Conservation (phyloP, 2,797 vertebrate species). For the Lophotriccus pileatus region DNA sequence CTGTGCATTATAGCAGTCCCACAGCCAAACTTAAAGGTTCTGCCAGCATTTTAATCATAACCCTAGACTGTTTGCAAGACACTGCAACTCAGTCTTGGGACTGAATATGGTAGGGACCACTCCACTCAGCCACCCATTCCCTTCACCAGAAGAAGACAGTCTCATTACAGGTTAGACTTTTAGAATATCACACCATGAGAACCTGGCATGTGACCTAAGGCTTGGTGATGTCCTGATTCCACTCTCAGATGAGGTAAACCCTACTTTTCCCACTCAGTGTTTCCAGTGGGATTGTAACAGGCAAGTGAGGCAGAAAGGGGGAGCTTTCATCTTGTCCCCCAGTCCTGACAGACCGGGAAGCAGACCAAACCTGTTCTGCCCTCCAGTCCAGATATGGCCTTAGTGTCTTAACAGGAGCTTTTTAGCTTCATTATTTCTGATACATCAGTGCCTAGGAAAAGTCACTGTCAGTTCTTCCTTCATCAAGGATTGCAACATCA, state of each 20-base stretch:
- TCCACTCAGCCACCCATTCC: not conserved
- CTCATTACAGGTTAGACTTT: not conserved
- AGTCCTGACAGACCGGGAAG: not conserved
- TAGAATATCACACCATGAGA: fast-evolving
- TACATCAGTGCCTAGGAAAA: fast-evolving
- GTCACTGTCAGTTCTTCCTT: not conserved
- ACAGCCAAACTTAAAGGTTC: not conserved
- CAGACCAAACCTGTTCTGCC: not conserved
- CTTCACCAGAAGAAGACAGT: constrained; percentile 1
- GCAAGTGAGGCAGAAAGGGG: not conserved
- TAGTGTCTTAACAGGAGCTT: not conserved
- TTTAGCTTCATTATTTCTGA: not conserved
- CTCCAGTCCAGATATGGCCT: not conserved
- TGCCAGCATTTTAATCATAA: constrained; percentile 41
- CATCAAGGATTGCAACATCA: not conserved
- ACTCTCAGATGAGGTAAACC: not conserved
- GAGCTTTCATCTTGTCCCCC: not conserved
- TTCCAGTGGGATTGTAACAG: not conserved
- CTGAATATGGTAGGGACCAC: not conserved
- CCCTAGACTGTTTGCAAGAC: not conserved
- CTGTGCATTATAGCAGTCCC: not conserved
- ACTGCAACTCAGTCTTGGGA: not conserved
- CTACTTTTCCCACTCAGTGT: not conserved
- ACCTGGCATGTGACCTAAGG: not conserved
- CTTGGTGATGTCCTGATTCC: not conserved